Evolutionary conservation across 2,797 vertebrate genomes (phyloP), one percentile per base, ranked within the genome.

Genomic region (Astyanax mexicanus): DNA sequence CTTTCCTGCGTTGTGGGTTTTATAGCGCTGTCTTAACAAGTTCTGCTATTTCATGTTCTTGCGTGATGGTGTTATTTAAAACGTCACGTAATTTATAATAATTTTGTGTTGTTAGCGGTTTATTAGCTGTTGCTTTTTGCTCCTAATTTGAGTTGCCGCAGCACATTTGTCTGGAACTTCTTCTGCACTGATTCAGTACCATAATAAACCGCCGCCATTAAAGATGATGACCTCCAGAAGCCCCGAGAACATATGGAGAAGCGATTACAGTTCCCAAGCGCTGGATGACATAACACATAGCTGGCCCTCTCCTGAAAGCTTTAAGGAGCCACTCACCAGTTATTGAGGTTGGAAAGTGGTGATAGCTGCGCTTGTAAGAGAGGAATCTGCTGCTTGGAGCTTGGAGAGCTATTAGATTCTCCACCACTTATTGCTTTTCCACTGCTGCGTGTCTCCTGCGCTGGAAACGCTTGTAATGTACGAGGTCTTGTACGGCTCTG

Each of bases 371-470:
- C 69, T 69, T 45, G 45, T 66, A 79, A 37, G 12, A 47, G 27
- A 75, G 49, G 73, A 80, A 69, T 74, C 64, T 65, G 55, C 66
- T 71, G 49, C 67, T 69, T 25, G 69, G 54, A 19, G 3, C 23
- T 78, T 51, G 67, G 32, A 73, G 75, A 70, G 51, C 47, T 52
- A 60, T 62, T 69, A 13, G 15, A 35, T 69, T 73, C 62, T 15
- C 42, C 45, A 21, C 40, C 64, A 66, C 32, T 79, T 78, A 74
- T 58, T 77, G 21, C 57, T 71, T 75, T 80, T 83, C 75, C 79
- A 80, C 60, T 72, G 17, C 55, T 17, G 42, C 9, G 72, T 40
- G 49, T 35, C 25, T 71, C 44, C 61, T 68, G 35, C 57, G 80
- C 62, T 70, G 64, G 54, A 80, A 70, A 75, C 62, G 69, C 78